Conservation (phyloP, 2,113 vertebrate species). For the Neotragus pygmaeus region DNA sequence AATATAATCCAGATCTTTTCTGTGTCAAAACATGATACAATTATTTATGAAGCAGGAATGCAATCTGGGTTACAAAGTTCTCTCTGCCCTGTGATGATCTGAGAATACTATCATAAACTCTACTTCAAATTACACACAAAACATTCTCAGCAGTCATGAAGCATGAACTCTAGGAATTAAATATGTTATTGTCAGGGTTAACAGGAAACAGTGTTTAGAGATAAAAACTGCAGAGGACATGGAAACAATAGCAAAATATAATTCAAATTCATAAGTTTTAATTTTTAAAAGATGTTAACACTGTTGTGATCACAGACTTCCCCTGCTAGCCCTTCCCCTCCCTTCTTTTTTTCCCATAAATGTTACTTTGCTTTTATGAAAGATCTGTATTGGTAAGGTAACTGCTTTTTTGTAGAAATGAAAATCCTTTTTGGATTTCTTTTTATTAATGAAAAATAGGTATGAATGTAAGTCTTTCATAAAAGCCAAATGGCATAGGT, state of each 20-base stretch:
- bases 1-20: not conserved
- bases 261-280: not conserved
- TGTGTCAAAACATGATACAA: not conserved
- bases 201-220: not conserved
- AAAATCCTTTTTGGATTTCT: not conserved
- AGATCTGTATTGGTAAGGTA: not conserved
- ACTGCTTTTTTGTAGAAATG: not conserved
- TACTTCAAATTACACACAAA: not conserved
- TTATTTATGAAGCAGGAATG: not conserved
- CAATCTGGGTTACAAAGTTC: not conserved
- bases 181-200: not conserved
- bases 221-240: not conserved
- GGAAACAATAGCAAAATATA: not conserved
- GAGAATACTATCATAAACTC: not conserved
- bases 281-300: not conserved
- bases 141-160: not conserved
- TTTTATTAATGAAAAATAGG: not conserved
- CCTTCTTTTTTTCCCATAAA: not conserved
- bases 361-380: not conserved
- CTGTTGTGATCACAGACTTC: not conserved
- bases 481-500: not conserved
- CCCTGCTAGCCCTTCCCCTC: not conserved
- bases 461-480: not conserved
- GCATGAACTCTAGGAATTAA: not conserved
- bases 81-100: not conserved